Conservation (phyloP, 1,140 invertebrate species). For the Panagrolaimus sp. region DNA sequence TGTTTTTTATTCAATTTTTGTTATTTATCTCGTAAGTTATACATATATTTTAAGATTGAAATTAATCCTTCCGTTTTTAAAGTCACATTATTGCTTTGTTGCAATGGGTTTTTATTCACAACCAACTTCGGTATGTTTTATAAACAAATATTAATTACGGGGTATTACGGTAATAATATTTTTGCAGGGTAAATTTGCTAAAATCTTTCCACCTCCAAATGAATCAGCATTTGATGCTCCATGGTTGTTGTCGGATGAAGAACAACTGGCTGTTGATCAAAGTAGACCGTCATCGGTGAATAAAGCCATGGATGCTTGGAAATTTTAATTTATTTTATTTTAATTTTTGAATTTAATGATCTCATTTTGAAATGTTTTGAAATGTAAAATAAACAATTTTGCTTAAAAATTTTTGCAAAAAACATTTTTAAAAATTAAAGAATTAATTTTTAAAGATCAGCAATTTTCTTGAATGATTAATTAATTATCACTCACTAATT, state of each 20-base stretch:
- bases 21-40: neutral
- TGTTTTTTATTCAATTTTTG: neutral
- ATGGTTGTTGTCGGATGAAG: neutral
- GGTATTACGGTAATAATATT: neutral
- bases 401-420: no score
- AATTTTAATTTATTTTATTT: no score
- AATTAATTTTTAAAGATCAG: no score
- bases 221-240: slow-evolving; percentile 3
- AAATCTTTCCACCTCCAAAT: neutral
- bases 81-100: neutral
- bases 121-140: neutral
- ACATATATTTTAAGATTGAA: neutral
- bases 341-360: no score
- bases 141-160: neutral
- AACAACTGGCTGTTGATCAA: no score
- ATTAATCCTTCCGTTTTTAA: neutral
- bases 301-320: no score
- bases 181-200: neutral
- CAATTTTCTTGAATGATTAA: no score
- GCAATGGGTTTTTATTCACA: neutral
- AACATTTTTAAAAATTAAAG: no score
- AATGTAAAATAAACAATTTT: no score
- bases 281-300: no score
- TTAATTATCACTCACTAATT: no score
- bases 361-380: no score